Base-by-base conservation (phyloP, 2,113 vertebrate species). In the Ceuthmochares aereus region DNA sequence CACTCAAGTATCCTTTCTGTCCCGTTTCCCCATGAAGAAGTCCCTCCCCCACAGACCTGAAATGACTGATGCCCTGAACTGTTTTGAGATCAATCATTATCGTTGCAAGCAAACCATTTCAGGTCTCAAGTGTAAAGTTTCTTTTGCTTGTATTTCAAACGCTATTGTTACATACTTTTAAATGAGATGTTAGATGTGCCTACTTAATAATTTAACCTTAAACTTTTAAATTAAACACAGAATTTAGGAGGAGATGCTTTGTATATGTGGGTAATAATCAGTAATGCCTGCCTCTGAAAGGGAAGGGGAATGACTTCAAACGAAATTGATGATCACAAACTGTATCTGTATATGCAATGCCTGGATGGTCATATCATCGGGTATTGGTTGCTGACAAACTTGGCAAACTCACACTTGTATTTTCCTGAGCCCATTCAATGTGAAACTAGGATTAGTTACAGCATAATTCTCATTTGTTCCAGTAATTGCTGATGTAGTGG, bases 401-500 rank as follows among this genome's bases (percentile, higher is more conserved):
- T 42, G 49, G 49, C 45, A 78, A 73, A 72, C 8, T 22, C 56
- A 54, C 2, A 18, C 22, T 84, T 10, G 0, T 29, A 27, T 73
- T 92, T 76, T 82, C 40, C 23, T 42, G 37, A 84, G n/a, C 37
- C 72, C 58, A 21, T 69, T 90, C 79, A 69, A 29, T 67, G 29
- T 63, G 67, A 83, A 90, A 60, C 20, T 49, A 16, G 58, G 84
- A 87, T 74, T 64, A 74, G 70, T 75, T 90, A 72, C 43, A 87
- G 69, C 60, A 59, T 3, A 70, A 26, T 15, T 90, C 64, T 55
- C 76, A 60, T 72, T 89, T 87, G 56, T 78, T 79, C n/a, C 20
- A 78, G 84, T 49, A 95, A 85, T 18, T 89, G 87, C 76, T 96
- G 93, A 94, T 27, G 55, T 34, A 82, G 69, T 40, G 70, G 36